These are phyloP conservation scores for Haliclona indistincta DNA, from an alignment of 37 sponge, comb jelly and placozoan genomes.

Conservation along the genomic window DNA sequence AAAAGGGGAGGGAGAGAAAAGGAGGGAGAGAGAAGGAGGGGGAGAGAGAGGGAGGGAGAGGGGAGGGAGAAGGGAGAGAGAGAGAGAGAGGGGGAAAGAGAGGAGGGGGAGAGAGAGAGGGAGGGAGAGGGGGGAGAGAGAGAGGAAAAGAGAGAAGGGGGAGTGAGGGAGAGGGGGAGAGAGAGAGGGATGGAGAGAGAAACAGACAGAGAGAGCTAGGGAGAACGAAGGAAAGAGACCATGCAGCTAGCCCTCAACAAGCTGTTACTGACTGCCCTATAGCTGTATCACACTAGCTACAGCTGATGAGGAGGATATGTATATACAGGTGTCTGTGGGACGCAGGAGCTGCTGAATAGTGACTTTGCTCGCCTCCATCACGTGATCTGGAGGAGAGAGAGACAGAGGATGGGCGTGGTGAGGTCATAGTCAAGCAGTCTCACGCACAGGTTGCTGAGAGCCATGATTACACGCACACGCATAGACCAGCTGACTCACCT, in stretches of 20 bases:
- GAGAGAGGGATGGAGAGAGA: not conserved
- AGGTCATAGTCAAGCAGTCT: no score
- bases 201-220: not conserved
- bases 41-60: not conserved
- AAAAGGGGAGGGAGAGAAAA: not conserved
- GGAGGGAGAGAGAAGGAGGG: not conserved
- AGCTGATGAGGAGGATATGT: constrained; percentile 35
- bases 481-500: no score
- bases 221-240: not conserved
- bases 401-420: no score
- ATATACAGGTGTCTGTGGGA: constrained; percentile 65
- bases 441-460: no score
- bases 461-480: no score
- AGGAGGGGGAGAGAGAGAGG: no score
- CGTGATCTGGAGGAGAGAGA: no score
- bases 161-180: no score
- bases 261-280: not conserved
- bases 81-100: not conserved
- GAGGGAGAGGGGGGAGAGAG: not conserved
- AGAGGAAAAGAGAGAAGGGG: no score
- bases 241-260: no score
- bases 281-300: not conserved
- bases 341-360: constrained; percentile 57
- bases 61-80: not conserved
- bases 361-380: not conserved